Evolutionary conservation across 2,113 vertebrate species (phyloP), one percentile per base, ranked within the genome.

Genomic region (Xyrauchen texanus): DNA sequence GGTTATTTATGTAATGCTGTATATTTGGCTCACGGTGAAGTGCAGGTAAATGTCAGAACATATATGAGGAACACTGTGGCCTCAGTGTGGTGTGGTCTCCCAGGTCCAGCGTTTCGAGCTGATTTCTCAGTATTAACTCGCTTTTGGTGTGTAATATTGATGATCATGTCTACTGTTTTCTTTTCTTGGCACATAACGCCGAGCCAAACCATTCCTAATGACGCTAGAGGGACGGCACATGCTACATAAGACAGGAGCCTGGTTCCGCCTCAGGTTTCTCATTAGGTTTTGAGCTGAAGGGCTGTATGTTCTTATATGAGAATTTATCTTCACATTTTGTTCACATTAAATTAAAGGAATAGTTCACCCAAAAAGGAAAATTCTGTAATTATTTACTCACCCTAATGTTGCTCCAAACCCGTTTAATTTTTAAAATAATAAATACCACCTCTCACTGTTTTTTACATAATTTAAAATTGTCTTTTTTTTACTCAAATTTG

Each of bases 101-200:
- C 66, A 83, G 82, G 77, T 80, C 67, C 67, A 80, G 52, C 44
- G 5, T 77, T 77, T 77, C 66, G 55, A 49, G 9, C 53, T 77
- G 82, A 62, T 83, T 72, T 80, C 68, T 62, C 47, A 73, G 68
- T 80, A 72, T 73, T 80, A 80, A 73, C 73, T 57, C 44, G 61
- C 62, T 76, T 72, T 76, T 75, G 72, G 77, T 77, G 70, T 68
- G 52, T 12, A 51, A 44, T 68, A 11, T 44, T 71, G 55, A 83
- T 72, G 72, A 67, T 53, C 9, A 49, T 68, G 16, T 52, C 52
- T 62, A 61, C 78, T 42, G 78, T 47, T 80, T 77, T 73, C 78
- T 82, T 71, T 71, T 11, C 57, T 74, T 74, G 69, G 81, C 76
- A 47, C 46, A 45, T 13, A 46, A 69, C n/a, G n/a, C 66, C 57